Evolutionary conservation across 2,797 vertebrate genomes (phyloP).

Genomic region (Loriculus beryllinus): DNA sequence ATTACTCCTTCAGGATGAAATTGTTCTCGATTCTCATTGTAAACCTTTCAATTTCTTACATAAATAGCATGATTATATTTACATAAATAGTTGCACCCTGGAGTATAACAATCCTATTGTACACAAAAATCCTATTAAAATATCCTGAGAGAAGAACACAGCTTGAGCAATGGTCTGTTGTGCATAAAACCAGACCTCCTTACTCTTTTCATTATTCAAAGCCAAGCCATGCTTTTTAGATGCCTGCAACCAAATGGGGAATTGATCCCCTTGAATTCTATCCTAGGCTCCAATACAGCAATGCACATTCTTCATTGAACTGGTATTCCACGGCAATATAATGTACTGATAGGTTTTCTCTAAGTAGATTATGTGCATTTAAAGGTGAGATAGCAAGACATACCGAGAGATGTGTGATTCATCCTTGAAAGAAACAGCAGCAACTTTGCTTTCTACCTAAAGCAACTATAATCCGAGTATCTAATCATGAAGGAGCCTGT

Average conservation of each 20-base stretch:
- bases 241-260: not conserved
- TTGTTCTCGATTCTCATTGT: conserved; percentile 51
- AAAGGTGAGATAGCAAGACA: not conserved
- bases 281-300: not conserved
- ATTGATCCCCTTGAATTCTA: not conserved
- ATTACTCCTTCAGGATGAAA: conserved; percentile 51
- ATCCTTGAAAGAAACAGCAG: not conserved
- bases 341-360: not conserved
- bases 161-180: not conserved
- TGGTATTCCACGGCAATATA: not conserved
- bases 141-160: conserved; percentile 1
- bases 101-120: conserved; percentile 57
- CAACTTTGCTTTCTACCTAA: not conserved
- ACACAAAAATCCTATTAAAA: conserved; percentile 51
- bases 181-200: not conserved
- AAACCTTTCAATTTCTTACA: conserved; percentile 54
- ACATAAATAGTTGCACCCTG: conserved; percentile 28
- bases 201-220: not conserved
- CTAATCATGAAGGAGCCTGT: not conserved
- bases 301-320: not conserved
- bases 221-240: not conserved
- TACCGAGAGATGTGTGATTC: not conserved
- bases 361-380: not conserved
- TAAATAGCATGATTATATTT: conserved; percentile 34
- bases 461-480: not conserved